These are phyloP conservation scores for Tetanocera ferruginea DNA, from an alignment of 2,888 invertebrate species.

Conservation along the genomic window DNA sequence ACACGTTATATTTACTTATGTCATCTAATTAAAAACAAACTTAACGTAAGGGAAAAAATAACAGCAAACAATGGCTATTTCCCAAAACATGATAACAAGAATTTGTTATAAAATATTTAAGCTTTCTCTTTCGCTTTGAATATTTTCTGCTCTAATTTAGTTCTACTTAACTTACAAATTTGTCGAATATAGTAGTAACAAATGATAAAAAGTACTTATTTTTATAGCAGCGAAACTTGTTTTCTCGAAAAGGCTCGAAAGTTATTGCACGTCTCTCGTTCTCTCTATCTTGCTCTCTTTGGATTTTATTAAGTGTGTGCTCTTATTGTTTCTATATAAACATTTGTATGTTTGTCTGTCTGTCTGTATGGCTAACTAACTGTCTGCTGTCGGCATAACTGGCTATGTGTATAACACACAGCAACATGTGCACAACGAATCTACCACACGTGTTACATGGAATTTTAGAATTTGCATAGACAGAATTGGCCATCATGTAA, in stretches of 20 bases:
- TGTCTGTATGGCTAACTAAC: background rate
- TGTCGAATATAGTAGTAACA: too few species aligned
- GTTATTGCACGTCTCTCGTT: background rate
- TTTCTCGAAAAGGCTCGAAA: background rate
- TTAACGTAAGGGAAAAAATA: too few species aligned
- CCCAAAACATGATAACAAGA: too few species aligned
- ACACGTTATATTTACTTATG: too few species aligned
- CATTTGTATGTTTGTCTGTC: background rate
- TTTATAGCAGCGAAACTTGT: background rate
- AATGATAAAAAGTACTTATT: too few species aligned
- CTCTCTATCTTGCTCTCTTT: background rate
- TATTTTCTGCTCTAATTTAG: too few species aligned
- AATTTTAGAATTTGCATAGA: conserved; percentile 36
- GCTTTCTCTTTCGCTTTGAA: too few species aligned
- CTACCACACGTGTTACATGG: conserved; percentile 56
- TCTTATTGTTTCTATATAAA: background rate
- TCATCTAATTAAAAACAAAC: too few species aligned
- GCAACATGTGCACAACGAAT: conserved; percentile 57
- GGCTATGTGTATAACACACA: conserved; percentile 40
- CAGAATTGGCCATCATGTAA: conserved; percentile 15
- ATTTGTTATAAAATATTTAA: too few species aligned
- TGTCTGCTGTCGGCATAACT: conserved; percentile 3
- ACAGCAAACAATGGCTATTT: too few species aligned
- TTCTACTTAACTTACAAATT: too few species aligned
- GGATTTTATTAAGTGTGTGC: background rate